Base-by-base conservation (phyloP, 2,113 vertebrate genomes). In the Amia ocellicauda region DNA sequence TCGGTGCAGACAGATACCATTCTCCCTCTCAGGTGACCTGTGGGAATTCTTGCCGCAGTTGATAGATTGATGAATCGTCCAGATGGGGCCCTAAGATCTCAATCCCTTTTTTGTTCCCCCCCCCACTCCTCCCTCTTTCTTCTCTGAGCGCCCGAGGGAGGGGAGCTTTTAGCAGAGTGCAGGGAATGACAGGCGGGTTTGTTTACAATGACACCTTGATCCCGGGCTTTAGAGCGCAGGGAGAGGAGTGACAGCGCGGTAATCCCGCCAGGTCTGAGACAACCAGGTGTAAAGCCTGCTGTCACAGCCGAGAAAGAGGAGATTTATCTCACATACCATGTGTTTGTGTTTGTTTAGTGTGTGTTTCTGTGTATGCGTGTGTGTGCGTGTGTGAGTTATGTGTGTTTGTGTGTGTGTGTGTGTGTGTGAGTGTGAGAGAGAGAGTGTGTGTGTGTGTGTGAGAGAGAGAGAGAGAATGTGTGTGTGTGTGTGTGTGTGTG, bases 41-140 rank as follows among this genome's bases (percentile, higher is more conserved):
- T 66, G 63, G 60, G 23, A 31, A n/a, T 42, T 57, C 22, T 53
- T 54, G 42, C 29, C 26, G 43, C 17, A 27, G 63, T 23, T 36
- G 45, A 55, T 41, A 60, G 60, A 60, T 61, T 55, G 27, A 67
- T 36, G 55, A 59, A 23, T 31, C 11, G 11, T 58, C 64, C 41
- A 52, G 51, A 56, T n/a, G 47, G 60, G 49, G 42, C 54, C 53
- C 53, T 23, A 24, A 43, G 45, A 66, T 65, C 26, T 23, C 43
- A 42, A 14, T n/a, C 19, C 53, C 61, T 5, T 51, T 54, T 49
- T 67, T 59, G 47, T 69, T 36, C 31, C 2, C n/a, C 24, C 27
- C 52, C 17, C 9, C 10, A n/a, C 16, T 22, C 11, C 23, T 24
- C 24, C 24, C 23, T 11, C 22, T 24, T 3, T 55, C 14, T 16